These are phyloP conservation scores for Drosophila ambigua DNA, from an alignment of 1,140 invertebrate species.

Conservation along the genomic window DNA sequence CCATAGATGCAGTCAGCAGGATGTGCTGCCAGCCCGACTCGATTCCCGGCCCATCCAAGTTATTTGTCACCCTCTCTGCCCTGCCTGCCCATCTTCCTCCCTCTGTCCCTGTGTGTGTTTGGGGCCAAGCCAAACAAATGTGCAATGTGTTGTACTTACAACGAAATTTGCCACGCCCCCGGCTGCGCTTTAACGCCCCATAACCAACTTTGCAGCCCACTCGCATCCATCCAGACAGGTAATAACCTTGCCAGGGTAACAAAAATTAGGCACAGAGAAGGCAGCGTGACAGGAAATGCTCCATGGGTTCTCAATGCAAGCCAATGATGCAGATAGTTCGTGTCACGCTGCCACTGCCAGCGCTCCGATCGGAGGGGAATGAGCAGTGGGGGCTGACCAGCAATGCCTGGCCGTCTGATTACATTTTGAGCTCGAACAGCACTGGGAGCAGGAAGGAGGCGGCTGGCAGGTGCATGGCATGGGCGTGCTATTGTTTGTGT, in stretches of 20 bases:
- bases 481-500: constrained; percentile 67
- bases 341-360: constrained; percentile 32
- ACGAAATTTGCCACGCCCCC: constrained; percentile 69
- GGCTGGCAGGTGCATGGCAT: constrained; percentile 53
- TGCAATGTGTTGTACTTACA: constrained; percentile 75
- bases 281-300: constrained; percentile 14
- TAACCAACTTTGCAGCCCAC: background rate
- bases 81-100: background rate
- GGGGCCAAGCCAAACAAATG: constrained; percentile 59
- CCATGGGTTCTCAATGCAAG: no score
- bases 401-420: constrained; percentile 60
- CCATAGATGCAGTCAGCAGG: no score
- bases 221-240: constrained; percentile 50
- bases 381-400: constrained; percentile 29
- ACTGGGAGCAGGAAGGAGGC: constrained; percentile 19
- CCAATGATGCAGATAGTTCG: background rate
- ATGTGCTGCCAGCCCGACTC: background rate
- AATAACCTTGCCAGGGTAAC: constrained; percentile 45
- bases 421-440: constrained; percentile 47
- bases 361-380: constrained; percentile 14
- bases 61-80: constrained; percentile 59
- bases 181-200: constrained; percentile 22
- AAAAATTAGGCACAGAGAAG: constrained; percentile 56
- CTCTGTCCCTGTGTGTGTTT: no score
- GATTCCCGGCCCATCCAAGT: constrained; percentile 31